Conservation (phyloP, 23 tunicate species). For the Aplidium turbinatum region DNA sequence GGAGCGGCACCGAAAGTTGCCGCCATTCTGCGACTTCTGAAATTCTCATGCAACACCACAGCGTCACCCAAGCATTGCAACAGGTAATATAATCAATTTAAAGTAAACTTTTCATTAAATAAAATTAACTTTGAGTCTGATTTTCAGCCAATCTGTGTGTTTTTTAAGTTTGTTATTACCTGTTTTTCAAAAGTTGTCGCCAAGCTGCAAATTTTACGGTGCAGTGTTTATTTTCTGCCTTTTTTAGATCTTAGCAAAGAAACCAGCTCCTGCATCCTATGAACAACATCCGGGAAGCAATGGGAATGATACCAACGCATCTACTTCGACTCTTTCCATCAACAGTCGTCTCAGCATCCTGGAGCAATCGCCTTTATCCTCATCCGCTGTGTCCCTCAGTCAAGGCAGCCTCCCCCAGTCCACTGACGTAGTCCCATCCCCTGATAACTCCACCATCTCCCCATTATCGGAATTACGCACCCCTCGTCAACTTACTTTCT, state of each 20-base stretch:
- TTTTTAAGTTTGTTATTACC: no score
- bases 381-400: slow-evolving; percentile 11
- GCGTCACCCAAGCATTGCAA: slow-evolving; percentile 52
- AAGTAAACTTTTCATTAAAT: no score
- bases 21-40: slow-evolving; percentile 88
- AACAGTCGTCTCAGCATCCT: slow-evolving; percentile 84
- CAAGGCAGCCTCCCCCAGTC: neutral
- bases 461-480: slow-evolving; percentile 26
- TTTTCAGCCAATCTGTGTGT: no score
- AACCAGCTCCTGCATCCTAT: neutral
- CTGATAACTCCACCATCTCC: slow-evolving; percentile 33
- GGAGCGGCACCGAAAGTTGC: slow-evolving; percentile 95
- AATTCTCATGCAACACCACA: slow-evolving; percentile 50
- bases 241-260: neutral
- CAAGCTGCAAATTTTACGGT: no score
- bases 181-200: no score
- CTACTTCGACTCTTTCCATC: slow-evolving; percentile 65
- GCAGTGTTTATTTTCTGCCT: neutral
- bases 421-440: slow-evolving; percentile 22
- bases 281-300: slow-evolving; percentile 16
- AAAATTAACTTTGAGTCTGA: no score
- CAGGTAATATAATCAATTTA: no score
- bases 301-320: slow-evolving; percentile 14
- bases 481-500: slow-evolving; percentile 49
- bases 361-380: slow-evolving; percentile 52